These are phyloP conservation scores for Sialia sialis DNA, from an alignment of 2,113 vertebrate species.

Conservation along the genomic window DNA sequence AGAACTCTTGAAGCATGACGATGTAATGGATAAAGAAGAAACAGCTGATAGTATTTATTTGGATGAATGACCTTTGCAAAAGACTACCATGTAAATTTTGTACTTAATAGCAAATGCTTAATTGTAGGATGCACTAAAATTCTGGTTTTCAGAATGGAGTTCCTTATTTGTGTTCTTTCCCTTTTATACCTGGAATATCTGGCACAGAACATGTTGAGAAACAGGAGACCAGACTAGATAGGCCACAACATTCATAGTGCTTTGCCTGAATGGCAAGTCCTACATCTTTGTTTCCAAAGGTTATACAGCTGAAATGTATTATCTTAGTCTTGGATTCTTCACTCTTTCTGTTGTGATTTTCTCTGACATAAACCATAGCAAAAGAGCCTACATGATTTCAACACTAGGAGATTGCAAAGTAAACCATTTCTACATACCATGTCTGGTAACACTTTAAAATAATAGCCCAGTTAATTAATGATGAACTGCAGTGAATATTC, in stretches of 20 bases:
- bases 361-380: constrained; percentile 75
- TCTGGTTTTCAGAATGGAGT: background rate
- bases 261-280: background rate
- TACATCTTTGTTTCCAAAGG: constrained; percentile 34
- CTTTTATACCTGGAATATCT: background rate
- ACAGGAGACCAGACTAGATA: background rate
- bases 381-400: constrained; percentile 73
- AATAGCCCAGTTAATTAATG: constrained; percentile 81
- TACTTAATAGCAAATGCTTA: background rate
- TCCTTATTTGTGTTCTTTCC: background rate
- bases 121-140: background rate
- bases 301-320: constrained; percentile 62
- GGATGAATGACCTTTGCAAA: background rate
- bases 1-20: background rate
- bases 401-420: constrained; percentile 75
- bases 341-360: constrained; percentile 71
- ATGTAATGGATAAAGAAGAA: background rate
- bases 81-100: background rate
- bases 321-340: constrained; percentile 57
- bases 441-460: constrained; percentile 84
- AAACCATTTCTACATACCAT: constrained; percentile 83
- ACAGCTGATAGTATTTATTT: background rate
- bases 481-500: constrained; percentile 77
- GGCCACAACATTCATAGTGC: background rate
- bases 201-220: background rate